These are phyloP conservation scores for Cephalopholis sonnerati DNA, from an alignment of 2,113 vertebrate genomes.

Conservation along the genomic window DNA sequence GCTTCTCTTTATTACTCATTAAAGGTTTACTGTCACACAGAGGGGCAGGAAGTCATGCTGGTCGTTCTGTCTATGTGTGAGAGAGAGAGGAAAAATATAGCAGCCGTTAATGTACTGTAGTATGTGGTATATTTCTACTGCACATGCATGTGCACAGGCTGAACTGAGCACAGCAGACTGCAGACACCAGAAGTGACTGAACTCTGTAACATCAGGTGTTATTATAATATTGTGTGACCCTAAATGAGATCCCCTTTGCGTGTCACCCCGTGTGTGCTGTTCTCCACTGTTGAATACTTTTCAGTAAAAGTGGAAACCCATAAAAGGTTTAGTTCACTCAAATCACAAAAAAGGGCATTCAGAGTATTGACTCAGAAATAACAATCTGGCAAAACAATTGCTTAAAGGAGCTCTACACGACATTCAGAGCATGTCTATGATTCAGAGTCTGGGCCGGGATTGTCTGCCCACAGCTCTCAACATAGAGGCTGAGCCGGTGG, in stretches of 20 bases:
- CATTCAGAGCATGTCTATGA: no score
- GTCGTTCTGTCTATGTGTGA: conserved; percentile 4
- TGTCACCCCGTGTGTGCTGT: background rate
- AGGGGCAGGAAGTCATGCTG: conserved; percentile 24
- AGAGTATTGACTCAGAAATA: no score
- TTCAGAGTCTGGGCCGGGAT: no score
- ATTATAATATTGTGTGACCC: no score
- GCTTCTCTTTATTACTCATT: conserved; percentile 57
- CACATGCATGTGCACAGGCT: background rate
- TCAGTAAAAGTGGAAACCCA: no score
- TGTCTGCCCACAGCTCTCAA: no score
- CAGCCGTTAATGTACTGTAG: background rate
- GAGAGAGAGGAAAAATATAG: background rate
- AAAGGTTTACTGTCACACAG: conserved; percentile 59
- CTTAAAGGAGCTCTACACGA: no score
- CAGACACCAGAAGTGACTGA: background rate
- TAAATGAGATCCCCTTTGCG: no score
- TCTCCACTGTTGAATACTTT: no score
- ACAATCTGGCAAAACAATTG: no score
- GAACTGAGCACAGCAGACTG: background rate
- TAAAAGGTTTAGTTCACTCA: no score
- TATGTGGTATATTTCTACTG: background rate
- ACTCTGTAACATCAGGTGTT: background rate
- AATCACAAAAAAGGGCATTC: background rate
- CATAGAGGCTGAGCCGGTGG: no score